A percentile compares a stretch with the other conserved stretches of the same genome.
Conservation (phyloP, 2,888 invertebrate species). For the Chrysotoxum bicinctum region DNA sequence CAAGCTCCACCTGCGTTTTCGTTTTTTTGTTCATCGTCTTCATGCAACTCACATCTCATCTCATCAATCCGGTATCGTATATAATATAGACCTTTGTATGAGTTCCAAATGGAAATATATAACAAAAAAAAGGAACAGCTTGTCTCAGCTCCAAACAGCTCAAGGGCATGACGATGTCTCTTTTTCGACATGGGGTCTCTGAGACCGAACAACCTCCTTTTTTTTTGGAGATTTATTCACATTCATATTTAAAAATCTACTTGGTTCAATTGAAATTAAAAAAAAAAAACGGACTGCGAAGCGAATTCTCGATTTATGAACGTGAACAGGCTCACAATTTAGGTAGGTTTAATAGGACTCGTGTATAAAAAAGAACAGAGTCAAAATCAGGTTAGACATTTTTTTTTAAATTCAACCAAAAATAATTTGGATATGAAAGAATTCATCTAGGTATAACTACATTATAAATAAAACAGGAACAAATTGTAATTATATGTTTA, state of each 20-base stretch:
- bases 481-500: not conserved
- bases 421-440: not conserved
- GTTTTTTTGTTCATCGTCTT: slow-evolving; percentile 4
- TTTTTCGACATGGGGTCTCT: slow-evolving; percentile 53
- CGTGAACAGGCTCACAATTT: slow-evolving; percentile 31
- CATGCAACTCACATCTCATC: slow-evolving; percentile 27
- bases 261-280: slow-evolving; percentile 7
- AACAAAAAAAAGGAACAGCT: slow-evolving; percentile 43
- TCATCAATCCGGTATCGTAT: slow-evolving; percentile 33
- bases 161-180: slow-evolving; percentile 77
- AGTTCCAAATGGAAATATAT: slow-evolving; percentile 2
- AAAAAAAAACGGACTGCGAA: slow-evolving; percentile 29
- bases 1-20: slow-evolving; percentile 46
- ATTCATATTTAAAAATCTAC: slow-evolving; percentile 7
- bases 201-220: not conserved
- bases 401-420: slow-evolving; percentile 36
- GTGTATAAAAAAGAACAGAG: slow-evolving; percentile 22
- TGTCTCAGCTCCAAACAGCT: slow-evolving; percentile 73
- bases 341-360: not conserved
- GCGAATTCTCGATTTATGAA: slow-evolving; percentile 62
- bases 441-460: not conserved
- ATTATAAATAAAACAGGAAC: not conserved
- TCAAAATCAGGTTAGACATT: slow-evolving; percentile 47
- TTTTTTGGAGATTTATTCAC: slow-evolving; percentile 5
- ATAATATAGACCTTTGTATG: not conserved